Evolutionary conservation across 37 sponge, comb jelly and placozoan genomes (phyloP).

Genomic region (Amphimedon queenslandica): DNA sequence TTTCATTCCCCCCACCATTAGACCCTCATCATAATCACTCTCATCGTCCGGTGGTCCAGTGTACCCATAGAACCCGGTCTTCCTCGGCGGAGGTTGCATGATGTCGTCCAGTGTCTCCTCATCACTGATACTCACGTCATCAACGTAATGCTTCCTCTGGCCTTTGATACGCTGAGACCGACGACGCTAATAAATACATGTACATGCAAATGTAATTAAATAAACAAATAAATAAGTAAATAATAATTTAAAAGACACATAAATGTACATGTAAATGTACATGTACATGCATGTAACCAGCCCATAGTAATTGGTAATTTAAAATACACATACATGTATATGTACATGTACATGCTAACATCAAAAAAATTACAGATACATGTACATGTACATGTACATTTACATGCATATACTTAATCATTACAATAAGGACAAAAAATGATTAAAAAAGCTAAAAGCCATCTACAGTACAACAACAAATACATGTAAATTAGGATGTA

Average conservation of each 20-base stretch:
- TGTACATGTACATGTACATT: not conserved
- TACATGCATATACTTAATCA: no score
- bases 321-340: not conserved
- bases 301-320: not conserved
- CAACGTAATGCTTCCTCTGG: constrained; percentile 75
- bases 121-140: constrained; percentile 88
- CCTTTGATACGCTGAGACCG: constrained; percentile 77
- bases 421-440: no score
- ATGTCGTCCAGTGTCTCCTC: constrained; percentile 62
- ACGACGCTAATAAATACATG: constrained; percentile 35
- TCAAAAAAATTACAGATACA: not conserved
- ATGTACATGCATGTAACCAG: not conserved
- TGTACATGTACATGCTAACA: not conserved
- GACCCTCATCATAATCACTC: constrained; percentile 27
- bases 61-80: constrained; percentile 34
- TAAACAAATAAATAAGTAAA: not conserved
- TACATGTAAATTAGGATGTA: constrained; percentile 3
- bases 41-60: constrained; percentile 20
- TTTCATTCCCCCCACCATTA: not conserved
- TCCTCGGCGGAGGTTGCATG: constrained; percentile 17
- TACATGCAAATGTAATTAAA: not conserved
- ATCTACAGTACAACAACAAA: not conserved
- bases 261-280: not conserved
- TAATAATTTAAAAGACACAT: no score
- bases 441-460: no score